Evolutionary conservation across 1,140 invertebrate species (phyloP).

Genomic region (Drosophila nasuta): DNA sequence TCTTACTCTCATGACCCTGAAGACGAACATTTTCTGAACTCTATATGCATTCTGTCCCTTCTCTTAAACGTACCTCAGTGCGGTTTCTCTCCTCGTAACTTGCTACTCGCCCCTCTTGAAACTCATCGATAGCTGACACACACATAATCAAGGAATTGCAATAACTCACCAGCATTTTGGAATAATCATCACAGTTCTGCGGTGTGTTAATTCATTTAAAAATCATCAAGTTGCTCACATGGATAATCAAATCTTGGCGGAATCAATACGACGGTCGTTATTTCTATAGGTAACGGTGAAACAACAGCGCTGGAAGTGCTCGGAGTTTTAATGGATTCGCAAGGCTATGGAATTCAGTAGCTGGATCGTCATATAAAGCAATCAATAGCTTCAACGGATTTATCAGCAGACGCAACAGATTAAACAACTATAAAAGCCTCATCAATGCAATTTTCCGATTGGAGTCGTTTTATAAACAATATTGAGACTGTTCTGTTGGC

Average conservation of each 20-base stretch:
- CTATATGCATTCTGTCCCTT: neutral
- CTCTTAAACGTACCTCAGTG: conserved; percentile 16
- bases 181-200: conserved; percentile 13
- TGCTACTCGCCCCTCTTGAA: neutral
- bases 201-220: neutral
- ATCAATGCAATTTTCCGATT: neutral
- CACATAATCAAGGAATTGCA: conserved; percentile 21
- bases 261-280: neutral
- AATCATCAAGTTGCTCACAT: conserved; percentile 12
- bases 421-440: neutral
- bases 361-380: neutral
- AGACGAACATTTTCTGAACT: neutral
- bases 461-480: neutral
- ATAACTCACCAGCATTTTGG: conserved; percentile 12
- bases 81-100: neutral
- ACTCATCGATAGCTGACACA: conserved; percentile 1
- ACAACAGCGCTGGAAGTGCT: conserved; percentile 26
- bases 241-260: conserved; percentile 4
- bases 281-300: conserved; percentile 17
- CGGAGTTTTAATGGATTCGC: conserved; percentile 40
- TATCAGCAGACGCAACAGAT: too few species aligned
- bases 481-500: conserved; percentile 7
- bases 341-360: neutral
- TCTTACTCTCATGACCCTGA: neutral
- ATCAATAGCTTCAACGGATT: neutral